Conservation (phyloP, 2,888 invertebrate species). For the Adelognathus sp. region DNA sequence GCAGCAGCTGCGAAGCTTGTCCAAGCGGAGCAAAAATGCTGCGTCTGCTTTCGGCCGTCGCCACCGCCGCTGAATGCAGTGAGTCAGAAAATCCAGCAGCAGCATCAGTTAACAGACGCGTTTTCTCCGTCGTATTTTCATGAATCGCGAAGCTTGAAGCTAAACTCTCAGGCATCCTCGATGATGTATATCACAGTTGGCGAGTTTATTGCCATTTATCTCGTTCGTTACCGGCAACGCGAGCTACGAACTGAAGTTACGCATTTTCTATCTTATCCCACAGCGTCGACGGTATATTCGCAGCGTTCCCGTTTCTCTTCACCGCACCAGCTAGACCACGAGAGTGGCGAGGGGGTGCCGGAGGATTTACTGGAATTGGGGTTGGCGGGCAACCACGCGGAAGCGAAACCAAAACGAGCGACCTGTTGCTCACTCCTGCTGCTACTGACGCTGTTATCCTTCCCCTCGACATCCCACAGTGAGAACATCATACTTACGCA, state of each 20-base stretch:
- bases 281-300: not conserved
- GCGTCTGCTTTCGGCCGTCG: slow-evolving; percentile 1
- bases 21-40: slow-evolving; percentile 32
- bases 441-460: slow-evolving; percentile 14
- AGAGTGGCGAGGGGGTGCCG: slow-evolving; percentile 29
- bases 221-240: not conserved
- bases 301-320: not conserved
- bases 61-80: not conserved
- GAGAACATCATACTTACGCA: slow-evolving; percentile 2
- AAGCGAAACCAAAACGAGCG: slow-evolving; percentile 66
- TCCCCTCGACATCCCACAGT: slow-evolving; percentile 28
- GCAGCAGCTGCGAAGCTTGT: slow-evolving; percentile 29
- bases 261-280: not conserved
- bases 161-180: not conserved
- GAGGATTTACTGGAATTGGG: slow-evolving; percentile 56
- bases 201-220: slow-evolving; percentile 37
- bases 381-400: slow-evolving; percentile 46
- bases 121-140: slow-evolving; percentile 26
- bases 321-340: not conserved
- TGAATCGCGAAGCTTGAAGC: slow-evolving; percentile 27
- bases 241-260: not conserved
- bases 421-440: slow-evolving; percentile 66
- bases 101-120: not conserved
- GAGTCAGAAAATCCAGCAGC: slow-evolving; percentile 14
- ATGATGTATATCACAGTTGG: slow-evolving; percentile 19